Base-by-base conservation (phyloP, 2,888 invertebrate species). In the Cactoblastis cactorum region DNA sequence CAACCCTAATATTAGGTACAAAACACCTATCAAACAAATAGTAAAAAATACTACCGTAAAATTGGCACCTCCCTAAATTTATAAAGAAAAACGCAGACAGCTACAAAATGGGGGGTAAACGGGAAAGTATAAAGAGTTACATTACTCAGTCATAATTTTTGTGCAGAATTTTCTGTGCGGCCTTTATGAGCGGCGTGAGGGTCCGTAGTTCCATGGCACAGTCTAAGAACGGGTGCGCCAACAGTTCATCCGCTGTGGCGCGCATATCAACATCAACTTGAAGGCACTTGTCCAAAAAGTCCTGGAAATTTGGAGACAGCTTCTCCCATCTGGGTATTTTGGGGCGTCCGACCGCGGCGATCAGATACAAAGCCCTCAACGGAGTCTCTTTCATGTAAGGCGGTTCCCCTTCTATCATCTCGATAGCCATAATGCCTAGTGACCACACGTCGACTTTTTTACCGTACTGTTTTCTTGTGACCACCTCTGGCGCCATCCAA, bases 401-500 rank as follows among this genome's bases (percentile, higher is more conserved):
- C 0, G 98, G 98, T 74, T 98, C 97, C 0, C 98, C 98, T 77
- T 98, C 98, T 48, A 99, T 95, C 90, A 90, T 90, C 84, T 97
- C 97, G 51, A 99, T 97, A 0, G 97, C 97, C 98, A 99, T 98
- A 56, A 99, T 98, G n/a, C 98, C 98, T 51, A 98, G 90, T 0
- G 97, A 97, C 97, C 97, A 97, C 34, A 97, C 95, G 73, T 97
- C 97, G 0, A 97, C 95, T 67, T 97, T 97, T 71, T 96, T 97
- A 8, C 97, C 98, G 65, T 98, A 98, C 65, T 97, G 95, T 71
- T 98, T 97, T 56, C 97, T 91, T 0, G 96, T 96, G 0, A 97
- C 96, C 0, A 97, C 96, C 80, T 97, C 97, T 0, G 98, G 98
- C 0, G 98, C 97, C 98, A 98, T 98, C 98, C 98, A 98, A 71